Conservation (phyloP, 2,113 vertebrate genomes). For the Agelaius tricolor region DNA sequence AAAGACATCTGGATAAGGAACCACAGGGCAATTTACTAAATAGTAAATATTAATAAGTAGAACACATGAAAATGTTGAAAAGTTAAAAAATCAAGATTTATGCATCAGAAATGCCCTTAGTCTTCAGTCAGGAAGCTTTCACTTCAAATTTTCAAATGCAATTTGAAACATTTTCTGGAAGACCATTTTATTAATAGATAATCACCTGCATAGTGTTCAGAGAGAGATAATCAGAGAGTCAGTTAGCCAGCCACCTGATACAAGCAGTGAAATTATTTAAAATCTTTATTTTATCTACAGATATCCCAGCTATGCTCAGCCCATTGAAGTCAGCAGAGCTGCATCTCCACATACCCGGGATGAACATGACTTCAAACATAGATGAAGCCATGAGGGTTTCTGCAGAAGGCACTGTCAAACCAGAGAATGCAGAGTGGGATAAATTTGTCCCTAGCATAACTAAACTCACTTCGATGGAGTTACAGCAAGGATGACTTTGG, state of each 20-base stretch:
- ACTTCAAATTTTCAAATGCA: neutral
- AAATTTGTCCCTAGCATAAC: neutral
- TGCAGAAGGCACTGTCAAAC: neutral
- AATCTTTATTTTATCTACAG: constrained; percentile 13
- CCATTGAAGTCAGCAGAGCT: constrained; percentile 36
- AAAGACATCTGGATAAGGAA: neutral
- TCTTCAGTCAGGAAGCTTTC: neutral
- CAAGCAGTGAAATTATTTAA: neutral
- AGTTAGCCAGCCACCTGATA: neutral
- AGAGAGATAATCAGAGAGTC: neutral
- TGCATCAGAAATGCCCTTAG: neutral
- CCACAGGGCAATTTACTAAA: neutral
- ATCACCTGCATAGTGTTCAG: neutral
- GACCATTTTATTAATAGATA: neutral
- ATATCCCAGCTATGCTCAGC: neutral
- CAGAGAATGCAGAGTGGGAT: constrained; percentile 29
- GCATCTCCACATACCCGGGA: constrained; percentile 39
- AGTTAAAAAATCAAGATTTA: neutral
- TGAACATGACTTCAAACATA: constrained; percentile 12
- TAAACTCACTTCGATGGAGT: constrained; percentile 48
- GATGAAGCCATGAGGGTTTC: constrained; percentile 16
- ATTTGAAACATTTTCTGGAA: neutral
- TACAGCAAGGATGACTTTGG: constrained; percentile 60
- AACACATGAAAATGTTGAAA: neutral
- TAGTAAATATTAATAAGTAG: neutral